phyloP scores from a whole-genome alignment of 2,113 vertebrate species.

The Ophthalmolycus amberensis region DNA sequence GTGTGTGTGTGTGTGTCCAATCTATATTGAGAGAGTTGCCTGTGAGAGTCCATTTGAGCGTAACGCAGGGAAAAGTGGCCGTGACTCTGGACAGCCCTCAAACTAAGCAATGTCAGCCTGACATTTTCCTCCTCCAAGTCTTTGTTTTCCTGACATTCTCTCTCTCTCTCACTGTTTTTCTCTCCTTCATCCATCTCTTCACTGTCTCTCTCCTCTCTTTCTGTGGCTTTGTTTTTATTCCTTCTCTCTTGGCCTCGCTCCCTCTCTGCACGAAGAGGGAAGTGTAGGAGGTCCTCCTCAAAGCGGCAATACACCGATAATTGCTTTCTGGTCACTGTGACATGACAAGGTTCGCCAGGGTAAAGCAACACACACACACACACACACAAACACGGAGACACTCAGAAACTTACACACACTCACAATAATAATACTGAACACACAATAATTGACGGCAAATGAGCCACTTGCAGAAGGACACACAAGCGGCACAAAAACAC shows the following conservation, averaged over 20 bases:
- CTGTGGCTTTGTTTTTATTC: conserved; percentile 27
- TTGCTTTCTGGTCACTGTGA: conserved; percentile 86
- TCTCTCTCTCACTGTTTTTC: conserved; percentile 40
- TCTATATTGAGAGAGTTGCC: conserved; percentile 50
- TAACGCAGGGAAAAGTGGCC: conserved; percentile 43
- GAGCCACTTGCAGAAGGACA: conserved; percentile 13
- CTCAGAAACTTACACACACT: conserved; percentile 17
- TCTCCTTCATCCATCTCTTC: conserved; percentile 40
- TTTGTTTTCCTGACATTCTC: conserved; percentile 33
- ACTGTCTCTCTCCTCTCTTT: conserved; percentile 32
- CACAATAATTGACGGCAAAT: conserved; percentile 16
- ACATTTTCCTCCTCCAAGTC: conserved; percentile 70
- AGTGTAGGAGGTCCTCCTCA: conserved; percentile 65
- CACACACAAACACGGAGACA: conserved; percentile 28
- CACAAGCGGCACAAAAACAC: conserved; percentile 32
- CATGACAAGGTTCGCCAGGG: conserved; percentile 71
- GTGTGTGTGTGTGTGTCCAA: conserved; percentile 36
- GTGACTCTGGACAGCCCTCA: conserved; percentile 72
- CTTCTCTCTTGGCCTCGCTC: conserved; percentile 35
- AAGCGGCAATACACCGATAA: conserved; percentile 78
- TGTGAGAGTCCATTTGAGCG: conserved; percentile 56
- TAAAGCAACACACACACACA: conserved; percentile 56
- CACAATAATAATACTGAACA: conserved; percentile 27
- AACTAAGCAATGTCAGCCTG: conserved; percentile 79
- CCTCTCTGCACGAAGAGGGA: conserved; percentile 52